A percentile compares a stretch with the other conserved stretches of the same genome.
Evolutionary conservation across 1,140 invertebrate species (phyloP).

Genomic region (Helicoverpa armigera): DNA sequence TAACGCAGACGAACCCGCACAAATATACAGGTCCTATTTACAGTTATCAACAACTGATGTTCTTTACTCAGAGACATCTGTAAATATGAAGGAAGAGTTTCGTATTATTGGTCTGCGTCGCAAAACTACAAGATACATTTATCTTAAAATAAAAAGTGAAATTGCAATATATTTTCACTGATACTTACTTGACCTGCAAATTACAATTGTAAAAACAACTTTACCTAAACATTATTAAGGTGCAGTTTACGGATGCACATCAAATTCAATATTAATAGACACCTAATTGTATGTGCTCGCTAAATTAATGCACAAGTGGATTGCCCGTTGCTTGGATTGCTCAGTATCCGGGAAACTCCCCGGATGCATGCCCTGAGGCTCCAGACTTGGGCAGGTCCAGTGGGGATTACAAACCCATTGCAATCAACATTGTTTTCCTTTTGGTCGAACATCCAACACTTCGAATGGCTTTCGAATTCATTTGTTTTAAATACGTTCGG

Average conservation of each 20-base stretch:
- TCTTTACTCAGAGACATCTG: no score
- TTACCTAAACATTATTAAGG: neutral
- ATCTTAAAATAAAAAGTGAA: no score
- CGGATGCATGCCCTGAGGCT: slow-evolving; percentile 28
- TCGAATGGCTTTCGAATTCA: neutral
- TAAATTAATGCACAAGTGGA: neutral
- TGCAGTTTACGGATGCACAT: neutral
- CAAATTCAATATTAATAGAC: neutral
- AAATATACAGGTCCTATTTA: slow-evolving; percentile 11
- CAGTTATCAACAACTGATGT: slow-evolving; percentile 15
- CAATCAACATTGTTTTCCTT: slow-evolving; percentile 14
- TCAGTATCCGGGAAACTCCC: slow-evolving; percentile 31
- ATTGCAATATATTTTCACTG: no score
- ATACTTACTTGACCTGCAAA: no score
- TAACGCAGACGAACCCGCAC: slow-evolving; percentile 10
- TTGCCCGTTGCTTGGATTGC: slow-evolving; percentile 23
- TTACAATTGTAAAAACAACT: no score
- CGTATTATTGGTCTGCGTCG: neutral
- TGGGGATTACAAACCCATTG: slow-evolving; percentile 1
- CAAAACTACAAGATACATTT: no score
- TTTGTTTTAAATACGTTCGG: no score
- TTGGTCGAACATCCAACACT: neutral
- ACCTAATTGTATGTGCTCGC: neutral
- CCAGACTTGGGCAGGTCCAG: slow-evolving; percentile 3
- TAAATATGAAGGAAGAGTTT: neutral